These are phyloP conservation scores for Taenioides sp. DNA, from an alignment of 2,797 vertebrate species.

Conservation along the genomic window DNA sequence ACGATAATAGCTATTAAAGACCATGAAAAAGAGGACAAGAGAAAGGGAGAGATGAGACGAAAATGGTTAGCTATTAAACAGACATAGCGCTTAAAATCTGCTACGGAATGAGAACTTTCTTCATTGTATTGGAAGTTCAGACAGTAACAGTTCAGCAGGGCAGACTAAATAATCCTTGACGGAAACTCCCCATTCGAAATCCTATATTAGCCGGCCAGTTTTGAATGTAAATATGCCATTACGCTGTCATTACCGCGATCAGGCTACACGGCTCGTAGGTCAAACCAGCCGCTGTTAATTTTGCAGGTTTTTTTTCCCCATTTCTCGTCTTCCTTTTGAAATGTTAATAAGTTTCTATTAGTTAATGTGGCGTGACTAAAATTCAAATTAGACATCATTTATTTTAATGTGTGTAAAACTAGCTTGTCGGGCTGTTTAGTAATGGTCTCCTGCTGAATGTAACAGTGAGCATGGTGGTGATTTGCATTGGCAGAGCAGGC, in stretches of 20 bases:
- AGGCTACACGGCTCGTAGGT: conserved; percentile 97
- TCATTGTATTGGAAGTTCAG: conserved; percentile 93
- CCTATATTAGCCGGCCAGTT: conserved; percentile 93
- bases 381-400: conserved; percentile 99
- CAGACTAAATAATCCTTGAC: conserved; percentile 96
- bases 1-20: conserved; percentile 83
- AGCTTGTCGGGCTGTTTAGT: conserved; percentile 97
- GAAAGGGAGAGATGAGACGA: conserved; percentile 79
- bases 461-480: conserved; percentile 95
- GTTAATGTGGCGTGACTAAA: conserved; percentile 99
- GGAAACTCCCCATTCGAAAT: conserved; percentile 91
- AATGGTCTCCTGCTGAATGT: conserved; percentile 97
- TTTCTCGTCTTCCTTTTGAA: conserved; percentile 84
- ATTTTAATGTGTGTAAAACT: conserved; percentile 99
- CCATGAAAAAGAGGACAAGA: conserved; percentile 49
- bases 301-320: conserved; percentile 85
- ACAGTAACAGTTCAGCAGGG: conserved; percentile 84
- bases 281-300: conserved; percentile 99
- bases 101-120: conserved; percentile 93
- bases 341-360: conserved; percentile 99
- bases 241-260: conserved; percentile 99
- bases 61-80: conserved; percentile 38
- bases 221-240: conserved; percentile 99
- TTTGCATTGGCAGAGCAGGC: conserved; percentile 93
- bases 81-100: conserved; percentile 48